These are phyloP conservation scores for Acholoe squamosa DNA, from an alignment of 2,888 invertebrate species.

Conservation along the genomic window DNA sequence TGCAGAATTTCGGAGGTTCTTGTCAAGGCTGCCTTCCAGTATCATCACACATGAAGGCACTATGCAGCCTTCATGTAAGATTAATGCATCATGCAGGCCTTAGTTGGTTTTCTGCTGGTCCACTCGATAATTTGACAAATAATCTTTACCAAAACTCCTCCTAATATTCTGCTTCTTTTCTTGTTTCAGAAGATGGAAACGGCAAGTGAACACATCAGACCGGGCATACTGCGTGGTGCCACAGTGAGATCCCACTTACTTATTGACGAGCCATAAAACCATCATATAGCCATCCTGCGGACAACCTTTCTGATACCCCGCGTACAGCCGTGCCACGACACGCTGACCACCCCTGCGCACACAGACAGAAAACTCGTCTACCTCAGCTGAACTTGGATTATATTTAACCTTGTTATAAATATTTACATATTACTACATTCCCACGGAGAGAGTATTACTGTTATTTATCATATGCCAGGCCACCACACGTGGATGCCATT, in stretches of 20 bases:
- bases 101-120: no score
- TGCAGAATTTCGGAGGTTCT: no score
- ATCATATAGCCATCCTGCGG: background rate
- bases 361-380: background rate
- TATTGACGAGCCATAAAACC: no score
- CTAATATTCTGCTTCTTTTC: background rate
- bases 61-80: no score
- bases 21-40: no score
- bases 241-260: background rate
- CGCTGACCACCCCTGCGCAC: background rate
- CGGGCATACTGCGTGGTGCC: constrained; percentile 2
- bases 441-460: no score
- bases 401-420: background rate
- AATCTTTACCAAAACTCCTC: background rate
- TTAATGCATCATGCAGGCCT: no score
- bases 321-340: background rate
- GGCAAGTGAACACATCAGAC: constrained; percentile 7
- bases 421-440: background rate
- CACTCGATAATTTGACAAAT: no score
- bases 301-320: background rate
- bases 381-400: constrained; percentile 11
- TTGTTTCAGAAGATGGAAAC: background rate
- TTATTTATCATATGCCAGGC: background rate
- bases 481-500: background rate
- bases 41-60: no score